phyloP scores from a whole-genome alignment of 2,797 vertebrate genomes.

The Muscicapa striata region DNA sequence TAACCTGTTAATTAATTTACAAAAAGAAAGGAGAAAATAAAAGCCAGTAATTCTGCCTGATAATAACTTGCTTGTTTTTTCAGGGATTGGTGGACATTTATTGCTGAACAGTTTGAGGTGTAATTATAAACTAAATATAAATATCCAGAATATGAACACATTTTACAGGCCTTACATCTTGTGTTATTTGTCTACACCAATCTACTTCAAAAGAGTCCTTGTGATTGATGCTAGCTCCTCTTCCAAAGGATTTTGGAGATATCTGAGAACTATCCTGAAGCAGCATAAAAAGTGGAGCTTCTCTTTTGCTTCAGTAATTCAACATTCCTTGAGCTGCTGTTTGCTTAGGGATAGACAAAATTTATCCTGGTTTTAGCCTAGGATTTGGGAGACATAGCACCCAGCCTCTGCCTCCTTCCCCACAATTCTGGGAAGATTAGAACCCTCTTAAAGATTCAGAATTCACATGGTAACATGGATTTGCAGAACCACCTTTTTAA shows the following conservation, averaged over 20 bases:
- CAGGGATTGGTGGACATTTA: background rate
- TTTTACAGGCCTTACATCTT: background rate
- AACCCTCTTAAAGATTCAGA: background rate
- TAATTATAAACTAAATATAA: background rate
- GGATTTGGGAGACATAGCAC: background rate
- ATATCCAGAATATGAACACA: background rate
- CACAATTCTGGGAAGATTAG: background rate
- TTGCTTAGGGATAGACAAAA: background rate
- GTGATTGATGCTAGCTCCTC: background rate
- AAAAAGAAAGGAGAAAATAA: background rate
- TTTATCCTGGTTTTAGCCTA: background rate
- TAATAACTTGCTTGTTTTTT: background rate
- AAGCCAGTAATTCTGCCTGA: background rate
- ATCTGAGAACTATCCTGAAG: background rate
- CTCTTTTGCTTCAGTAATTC: background rate
- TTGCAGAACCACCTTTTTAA: background rate
- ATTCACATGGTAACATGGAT: background rate
- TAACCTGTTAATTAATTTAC: background rate
- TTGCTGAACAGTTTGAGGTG: background rate
- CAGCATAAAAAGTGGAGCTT: background rate
- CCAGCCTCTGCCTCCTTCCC: background rate
- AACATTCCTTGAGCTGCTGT: background rate
- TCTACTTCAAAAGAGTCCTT: background rate
- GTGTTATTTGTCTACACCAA: background rate
- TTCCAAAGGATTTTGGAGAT: background rate